Conservation (phyloP, 2,113 vertebrate genomes). For the Mugil cephalus region DNA sequence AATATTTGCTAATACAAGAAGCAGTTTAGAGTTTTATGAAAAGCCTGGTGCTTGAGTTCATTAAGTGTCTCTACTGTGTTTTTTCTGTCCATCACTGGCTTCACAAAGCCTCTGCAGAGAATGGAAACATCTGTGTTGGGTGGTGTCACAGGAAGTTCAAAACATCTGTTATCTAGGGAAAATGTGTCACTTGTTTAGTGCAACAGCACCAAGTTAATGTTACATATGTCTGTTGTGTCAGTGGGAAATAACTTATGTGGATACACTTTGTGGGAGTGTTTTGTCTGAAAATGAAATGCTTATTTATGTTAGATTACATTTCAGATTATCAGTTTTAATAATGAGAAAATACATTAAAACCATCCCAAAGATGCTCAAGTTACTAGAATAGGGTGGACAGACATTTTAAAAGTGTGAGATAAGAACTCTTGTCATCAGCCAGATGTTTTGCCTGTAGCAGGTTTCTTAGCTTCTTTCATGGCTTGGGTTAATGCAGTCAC, state of each 20-base stretch:
- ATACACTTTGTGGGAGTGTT: too few species aligned
- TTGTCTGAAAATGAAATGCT: too few species aligned
- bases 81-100: neutral
- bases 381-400: too few species aligned
- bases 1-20: neutral
- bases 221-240: too few species aligned
- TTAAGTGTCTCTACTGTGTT: neutral
- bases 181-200: neutral
- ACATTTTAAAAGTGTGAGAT: neutral
- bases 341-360: too few species aligned
- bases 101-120: slow-evolving; percentile 2
- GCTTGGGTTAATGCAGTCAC: neutral
- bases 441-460: neutral
- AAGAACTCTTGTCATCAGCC: neutral
- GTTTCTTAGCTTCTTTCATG: neutral
- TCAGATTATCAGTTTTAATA: neutral
- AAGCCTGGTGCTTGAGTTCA: neutral
- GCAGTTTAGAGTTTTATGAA: slow-evolving; percentile 2
- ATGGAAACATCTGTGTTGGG: slow-evolving; percentile 23
- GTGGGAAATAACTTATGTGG: too few species aligned
- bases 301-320: too few species aligned
- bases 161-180: neutral
- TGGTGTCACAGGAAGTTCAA: slow-evolving; percentile 24
- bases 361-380: too few species aligned
- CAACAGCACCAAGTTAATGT: neutral